These are phyloP conservation scores for Hormaphis cornu DNA, from an alignment of 1,140 invertebrate species.

Conservation along the genomic window DNA sequence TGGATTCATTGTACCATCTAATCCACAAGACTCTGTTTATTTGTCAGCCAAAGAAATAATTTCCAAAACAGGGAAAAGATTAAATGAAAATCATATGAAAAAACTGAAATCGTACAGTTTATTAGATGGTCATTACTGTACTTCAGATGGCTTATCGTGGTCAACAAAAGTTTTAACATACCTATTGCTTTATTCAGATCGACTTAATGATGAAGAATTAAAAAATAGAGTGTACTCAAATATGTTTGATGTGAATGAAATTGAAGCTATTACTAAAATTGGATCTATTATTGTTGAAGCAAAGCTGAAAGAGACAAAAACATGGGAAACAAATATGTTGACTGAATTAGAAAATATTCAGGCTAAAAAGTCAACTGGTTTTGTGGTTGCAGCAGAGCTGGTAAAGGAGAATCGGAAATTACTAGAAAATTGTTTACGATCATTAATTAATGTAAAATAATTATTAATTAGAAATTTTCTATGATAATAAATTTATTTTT, in stretches of 20 bases:
- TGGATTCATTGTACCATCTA: constrained; percentile 38
- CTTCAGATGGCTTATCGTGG: constrained; percentile 49
- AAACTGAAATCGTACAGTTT: constrained; percentile 47
- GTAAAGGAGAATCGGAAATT: constrained; percentile 41
- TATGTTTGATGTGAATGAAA: constrained; percentile 39
- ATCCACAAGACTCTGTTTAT: constrained; percentile 36
- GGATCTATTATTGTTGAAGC: constrained; percentile 34
- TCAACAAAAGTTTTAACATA: constrained; percentile 43
- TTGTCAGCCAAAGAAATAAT: constrained; percentile 31
- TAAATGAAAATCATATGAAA: constrained; percentile 43
- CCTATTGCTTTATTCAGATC: constrained; percentile 38
- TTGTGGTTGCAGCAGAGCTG: constrained; percentile 39
- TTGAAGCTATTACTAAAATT: constrained; percentile 14
- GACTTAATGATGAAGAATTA: constrained; percentile 37
- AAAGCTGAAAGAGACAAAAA: constrained; percentile 37
- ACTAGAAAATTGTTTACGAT: constrained; percentile 35
- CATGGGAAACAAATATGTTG: constrained; percentile 10
- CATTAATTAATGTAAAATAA: constrained; percentile 33
- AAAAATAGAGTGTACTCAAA: constrained; percentile 41
- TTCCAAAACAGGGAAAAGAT: constrained; percentile 37
- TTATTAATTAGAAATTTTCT: not conserved
- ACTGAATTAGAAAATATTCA: not conserved
- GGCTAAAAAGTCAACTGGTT: constrained; percentile 1
- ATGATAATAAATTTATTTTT: constrained; percentile 7
- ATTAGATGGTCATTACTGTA: constrained; percentile 47